Evolutionary conservation across 2,888 invertebrate genomes (phyloP), one percentile per base, ranked within the genome.

Genomic region (Yponomeuta cagnagella): DNA sequence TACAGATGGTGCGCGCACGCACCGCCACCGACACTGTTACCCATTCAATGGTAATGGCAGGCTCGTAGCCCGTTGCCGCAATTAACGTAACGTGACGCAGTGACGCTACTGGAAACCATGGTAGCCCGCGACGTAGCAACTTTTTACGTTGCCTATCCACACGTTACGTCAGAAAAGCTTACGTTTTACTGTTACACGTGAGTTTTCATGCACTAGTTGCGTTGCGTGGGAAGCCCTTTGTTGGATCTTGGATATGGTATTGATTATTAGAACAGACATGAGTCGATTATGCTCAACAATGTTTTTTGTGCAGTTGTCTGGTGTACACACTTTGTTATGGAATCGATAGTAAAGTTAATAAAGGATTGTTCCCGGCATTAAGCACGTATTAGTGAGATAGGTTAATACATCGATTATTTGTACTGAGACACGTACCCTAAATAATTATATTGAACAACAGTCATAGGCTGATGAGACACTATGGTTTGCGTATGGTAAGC

Each of bases 21-120:
- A 33, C 63, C 67, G 70, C 69, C 71, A 52, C 33, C 70, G 66
- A 68, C 77, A 79, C 79, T 78, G 80, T 82, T 82, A 78, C 71
- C 79, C 76, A 82, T 84, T 83, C 79, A 83, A 84, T 83, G 83
- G 73, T 79, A 82, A 83, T 83, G 52, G 12, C 52, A 58, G 52
- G 52, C 52, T 58, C 15, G 52, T 74, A 72, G 70, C 74, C 74
- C 73, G 75, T 76, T 75, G 74, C 70, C 73, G 63, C 74, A 73
- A 72, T 76, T 73, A 72, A 71, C 67, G 71, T 69, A 69, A 71
- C 68, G 68, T 70, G 70, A 72, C 70, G 72, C 68, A 68, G 72
- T 70, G 72, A 67, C 65, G 67, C 31, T n/a, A 70, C 70, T 43
- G 69, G 70, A 66, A 58, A 48, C 30, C 37, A 43, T 43, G 43